These are phyloP conservation scores for Danaus chrysippus DNA, from an alignment of 2,888 invertebrate species.

Conservation along the genomic window DNA sequence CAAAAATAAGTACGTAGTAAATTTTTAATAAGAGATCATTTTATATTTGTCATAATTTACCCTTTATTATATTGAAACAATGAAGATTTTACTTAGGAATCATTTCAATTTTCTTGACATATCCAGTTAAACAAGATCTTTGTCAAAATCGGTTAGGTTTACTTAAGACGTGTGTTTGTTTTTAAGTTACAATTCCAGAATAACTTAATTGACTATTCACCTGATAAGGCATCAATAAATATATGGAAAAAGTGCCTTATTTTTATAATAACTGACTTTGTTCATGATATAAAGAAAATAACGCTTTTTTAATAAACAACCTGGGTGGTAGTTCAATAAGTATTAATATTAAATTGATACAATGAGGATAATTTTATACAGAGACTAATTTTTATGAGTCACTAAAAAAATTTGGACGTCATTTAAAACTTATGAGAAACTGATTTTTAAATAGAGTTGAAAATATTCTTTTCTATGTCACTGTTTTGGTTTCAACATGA, in stretches of 20 bases:
- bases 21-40: too few species aligned
- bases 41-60: too few species aligned
- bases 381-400: neutral
- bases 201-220: constrained; percentile 40
- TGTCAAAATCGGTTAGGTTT: constrained; percentile 7
- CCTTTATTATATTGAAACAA: too few species aligned
- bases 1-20: neutral
- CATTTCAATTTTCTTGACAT: neutral
- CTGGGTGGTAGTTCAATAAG: constrained; percentile 32
- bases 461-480: too few species aligned
- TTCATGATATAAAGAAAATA: constrained; percentile 17
- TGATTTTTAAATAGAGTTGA: too few species aligned
- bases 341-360: constrained; percentile 2
- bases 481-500: too few species aligned
- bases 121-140: neutral
- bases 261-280: constrained; percentile 32
- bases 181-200: constrained; percentile 32
- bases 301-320: constrained; percentile 19
- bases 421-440: too few species aligned
- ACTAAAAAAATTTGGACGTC: too few species aligned
- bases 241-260: constrained; percentile 45
- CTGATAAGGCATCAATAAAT: constrained; percentile 41
- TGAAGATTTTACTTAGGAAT: neutral
- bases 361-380: neutral
- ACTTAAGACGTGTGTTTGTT: constrained; percentile 22